Evolutionary conservation across 2,113 vertebrate genomes (phyloP).

Genomic region (Anguilla japonica): DNA sequence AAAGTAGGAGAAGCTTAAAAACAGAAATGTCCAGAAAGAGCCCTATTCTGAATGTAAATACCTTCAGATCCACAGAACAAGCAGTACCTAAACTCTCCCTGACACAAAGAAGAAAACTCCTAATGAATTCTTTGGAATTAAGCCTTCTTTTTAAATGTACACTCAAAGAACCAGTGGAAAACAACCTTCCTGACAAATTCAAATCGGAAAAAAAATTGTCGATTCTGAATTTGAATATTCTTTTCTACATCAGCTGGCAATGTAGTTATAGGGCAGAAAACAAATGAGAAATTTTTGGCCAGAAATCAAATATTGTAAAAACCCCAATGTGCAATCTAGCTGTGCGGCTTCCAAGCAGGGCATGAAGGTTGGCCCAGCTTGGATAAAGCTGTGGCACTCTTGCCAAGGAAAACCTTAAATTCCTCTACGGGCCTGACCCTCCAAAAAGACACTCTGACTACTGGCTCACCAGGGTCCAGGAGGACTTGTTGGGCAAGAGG

Average conservation of each 20-base stretch:
- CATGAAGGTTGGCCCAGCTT: background rate
- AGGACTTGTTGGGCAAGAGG: slow-evolving; percentile 37
- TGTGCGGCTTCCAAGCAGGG: background rate
- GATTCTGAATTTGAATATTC: too few species aligned
- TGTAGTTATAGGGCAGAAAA: background rate
- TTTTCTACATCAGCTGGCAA: background rate
- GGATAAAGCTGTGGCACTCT: background rate
- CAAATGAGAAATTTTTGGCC: background rate
- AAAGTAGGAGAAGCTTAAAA: background rate
- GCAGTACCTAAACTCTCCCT: too few species aligned
- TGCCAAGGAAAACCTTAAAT: background rate
- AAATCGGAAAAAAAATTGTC: background rate
- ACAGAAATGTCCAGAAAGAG: background rate
- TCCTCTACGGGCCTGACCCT: background rate
- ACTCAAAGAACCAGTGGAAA: slow-evolving; percentile 14
- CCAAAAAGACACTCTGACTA: background rate
- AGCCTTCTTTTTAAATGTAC: slow-evolving; percentile 11
- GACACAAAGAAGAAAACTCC: background rate
- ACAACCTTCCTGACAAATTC: background rate
- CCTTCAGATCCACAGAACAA: background rate
- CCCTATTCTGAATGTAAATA: background rate
- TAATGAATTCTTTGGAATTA: slow-evolving; percentile 43
- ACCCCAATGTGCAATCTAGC: background rate
- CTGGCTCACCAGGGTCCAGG: slow-evolving; percentile 62
- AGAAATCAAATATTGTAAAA: background rate